These are phyloP conservation scores for Drosophila greeni DNA, from an alignment of 2,888 invertebrate genomes.

Conservation along the genomic window DNA sequence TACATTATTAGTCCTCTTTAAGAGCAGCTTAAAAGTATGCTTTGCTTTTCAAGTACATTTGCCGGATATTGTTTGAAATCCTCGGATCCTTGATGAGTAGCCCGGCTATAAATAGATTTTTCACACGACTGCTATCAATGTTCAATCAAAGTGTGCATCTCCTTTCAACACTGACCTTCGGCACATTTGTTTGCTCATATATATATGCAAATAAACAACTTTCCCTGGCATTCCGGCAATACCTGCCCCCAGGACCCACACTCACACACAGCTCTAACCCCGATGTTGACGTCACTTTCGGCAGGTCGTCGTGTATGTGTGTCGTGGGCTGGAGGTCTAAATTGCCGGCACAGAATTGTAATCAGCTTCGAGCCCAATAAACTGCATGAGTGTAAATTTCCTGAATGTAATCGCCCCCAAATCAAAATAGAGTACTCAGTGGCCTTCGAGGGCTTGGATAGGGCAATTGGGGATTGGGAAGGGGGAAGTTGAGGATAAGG, in stretches of 20 bases:
- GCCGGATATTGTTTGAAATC: neutral
- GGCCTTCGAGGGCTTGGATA: conserved; percentile 37
- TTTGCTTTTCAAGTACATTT: neutral
- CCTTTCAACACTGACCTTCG: conserved; percentile 31
- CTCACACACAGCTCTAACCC: conserved; percentile 7
- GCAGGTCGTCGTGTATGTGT: conserved; percentile 2
- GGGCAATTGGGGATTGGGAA: conserved; percentile 20
- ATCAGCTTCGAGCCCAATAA: conserved; percentile 45
- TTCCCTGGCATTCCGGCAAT: conserved; percentile 7
- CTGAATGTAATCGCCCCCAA: conserved; percentile 43
- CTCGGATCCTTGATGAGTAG: neutral
- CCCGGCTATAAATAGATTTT: conserved; percentile 14
- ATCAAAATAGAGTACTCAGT: conserved; percentile 41
- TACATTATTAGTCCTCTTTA: neutral
- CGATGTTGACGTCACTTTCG: conserved; percentile 37
- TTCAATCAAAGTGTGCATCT: conserved; percentile 33
- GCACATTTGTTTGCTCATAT: conserved; percentile 34
- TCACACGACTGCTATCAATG: conserved; percentile 11
- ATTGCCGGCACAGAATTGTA: conserved; percentile 43
- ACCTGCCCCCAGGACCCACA: too few relatives aligned
- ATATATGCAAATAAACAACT: conserved; percentile 32
- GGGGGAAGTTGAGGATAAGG: conserved; percentile 11
- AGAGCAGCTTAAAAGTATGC: too few relatives aligned
- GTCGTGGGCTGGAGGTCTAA: conserved; percentile 7
- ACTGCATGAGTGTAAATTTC: conserved; percentile 47